Percentiles rank a stretch among this genome's conserved stretches.
Conservation (phyloP, 1,140 invertebrate genomes). For the Epicauta chinensis region DNA sequence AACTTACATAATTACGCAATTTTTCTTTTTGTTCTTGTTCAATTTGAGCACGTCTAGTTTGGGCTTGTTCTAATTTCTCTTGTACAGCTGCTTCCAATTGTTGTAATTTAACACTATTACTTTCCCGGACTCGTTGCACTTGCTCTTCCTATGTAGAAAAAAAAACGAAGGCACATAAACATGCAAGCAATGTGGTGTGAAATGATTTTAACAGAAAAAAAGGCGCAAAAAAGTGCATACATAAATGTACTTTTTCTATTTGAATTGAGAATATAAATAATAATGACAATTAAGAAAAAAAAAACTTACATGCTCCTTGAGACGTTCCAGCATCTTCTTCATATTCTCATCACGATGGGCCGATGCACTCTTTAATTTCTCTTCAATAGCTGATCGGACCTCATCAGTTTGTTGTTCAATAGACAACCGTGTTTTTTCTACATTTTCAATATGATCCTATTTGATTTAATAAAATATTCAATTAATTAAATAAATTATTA, state of each 20-base stretch:
- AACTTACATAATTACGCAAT: slow-evolving; percentile 67
- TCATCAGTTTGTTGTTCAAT: slow-evolving; percentile 78
- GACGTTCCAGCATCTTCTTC: slow-evolving; percentile 79
- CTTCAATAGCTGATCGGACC: slow-evolving; percentile 73
- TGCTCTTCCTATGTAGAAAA: slow-evolving; percentile 59
- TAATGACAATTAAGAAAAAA: slow-evolving; percentile 8
- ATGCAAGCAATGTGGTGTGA: slow-evolving; percentile 24
- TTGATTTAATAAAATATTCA: slow-evolving; percentile 10
- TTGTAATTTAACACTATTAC: slow-evolving; percentile 57
- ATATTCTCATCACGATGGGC: slow-evolving; percentile 81
- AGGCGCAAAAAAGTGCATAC: neutral
- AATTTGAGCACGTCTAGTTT: slow-evolving; percentile 58
- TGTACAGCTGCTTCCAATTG: slow-evolving; percentile 62
- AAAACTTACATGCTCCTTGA: slow-evolving; percentile 79
- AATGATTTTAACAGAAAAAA: neutral
- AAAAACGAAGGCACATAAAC: slow-evolving; percentile 24
- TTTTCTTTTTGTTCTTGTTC: slow-evolving; percentile 70
- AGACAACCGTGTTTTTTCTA: slow-evolving; percentile 74
- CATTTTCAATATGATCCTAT: slow-evolving; percentile 65
- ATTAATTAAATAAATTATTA: neutral
- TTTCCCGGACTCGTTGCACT: slow-evolving; percentile 58
- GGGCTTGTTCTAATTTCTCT: slow-evolving; percentile 64
- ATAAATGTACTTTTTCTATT: too few relatives aligned
- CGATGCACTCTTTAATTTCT: slow-evolving; percentile 76
- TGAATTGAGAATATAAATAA: neutral